Percentiles rank a stretch among this genome's conserved stretches.
These are phyloP conservation scores for Achroia grisella DNA, from an alignment of 1,140 invertebrate genomes.

Conservation along the genomic window DNA sequence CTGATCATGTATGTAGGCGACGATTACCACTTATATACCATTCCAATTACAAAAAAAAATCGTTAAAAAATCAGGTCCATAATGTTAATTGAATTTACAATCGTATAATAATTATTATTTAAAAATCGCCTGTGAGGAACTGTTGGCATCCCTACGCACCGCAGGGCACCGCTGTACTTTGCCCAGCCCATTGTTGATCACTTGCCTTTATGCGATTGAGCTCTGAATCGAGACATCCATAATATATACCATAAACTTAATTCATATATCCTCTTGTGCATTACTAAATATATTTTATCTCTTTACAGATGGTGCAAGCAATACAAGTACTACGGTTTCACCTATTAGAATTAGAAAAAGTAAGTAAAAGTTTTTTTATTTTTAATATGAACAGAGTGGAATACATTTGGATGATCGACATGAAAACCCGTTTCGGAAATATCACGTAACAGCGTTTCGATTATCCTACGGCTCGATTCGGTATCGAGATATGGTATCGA, in stretches of 20 bases:
- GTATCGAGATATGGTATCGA: conserved; percentile 53
- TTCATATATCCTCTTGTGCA: background rate
- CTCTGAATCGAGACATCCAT: background rate
- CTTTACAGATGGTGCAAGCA: conserved; percentile 99
- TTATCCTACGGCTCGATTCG: conserved; percentile 48
- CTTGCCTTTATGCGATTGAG: conserved; percentile 27
- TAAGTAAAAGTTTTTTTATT: conserved; percentile 75
- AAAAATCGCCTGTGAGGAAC: no score
- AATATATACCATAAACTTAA: no score
- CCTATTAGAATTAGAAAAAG: conserved; percentile 99
- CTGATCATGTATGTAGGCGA: no score
- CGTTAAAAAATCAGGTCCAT: no score
- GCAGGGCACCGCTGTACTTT: conserved; percentile 22
- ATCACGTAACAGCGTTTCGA: conserved; percentile 53
- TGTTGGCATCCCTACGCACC: background rate
- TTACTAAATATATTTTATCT: conserved; percentile 33
- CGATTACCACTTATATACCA: no score
- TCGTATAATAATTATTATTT: no score
- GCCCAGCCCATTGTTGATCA: conserved; percentile 31
- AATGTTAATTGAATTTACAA: no score
- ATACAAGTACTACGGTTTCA: conserved; percentile 99
- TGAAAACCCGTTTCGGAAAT: conserved; percentile 38
- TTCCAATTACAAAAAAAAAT: no score
- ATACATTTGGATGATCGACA: conserved; percentile 40
- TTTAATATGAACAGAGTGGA: conserved; percentile 31